Base-by-base conservation (phyloP, 1,140 invertebrate genomes). In the Reticulitermes speratus region DNA sequence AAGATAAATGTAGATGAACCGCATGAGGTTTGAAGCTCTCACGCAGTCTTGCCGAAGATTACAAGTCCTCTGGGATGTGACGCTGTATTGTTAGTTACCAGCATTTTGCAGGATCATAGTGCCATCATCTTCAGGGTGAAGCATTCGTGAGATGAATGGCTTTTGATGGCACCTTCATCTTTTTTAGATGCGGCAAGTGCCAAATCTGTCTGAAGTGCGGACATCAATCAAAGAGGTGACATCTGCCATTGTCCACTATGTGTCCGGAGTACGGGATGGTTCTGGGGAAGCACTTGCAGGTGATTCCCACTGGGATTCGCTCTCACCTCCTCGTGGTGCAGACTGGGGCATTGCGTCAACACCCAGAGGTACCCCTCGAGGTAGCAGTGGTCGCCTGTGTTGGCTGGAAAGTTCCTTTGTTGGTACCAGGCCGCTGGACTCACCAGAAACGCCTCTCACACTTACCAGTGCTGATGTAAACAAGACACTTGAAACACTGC, bases 401-500 rank as follows among this genome's bases (percentile, higher is more conserved):
- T 98, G 97, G 97, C 93, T 98, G 90, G 97, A 98, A 90, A 97
- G 96, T 91, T 97, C 96, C 87, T 98, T 98, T 91, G 96, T 97
- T 87, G 95, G 97, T 87, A 95, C 95, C 88, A 94, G 96, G 88
- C 96, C 96, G 14, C 91, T 97, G 88, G 96, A 97, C 87, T 96
- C 96, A 65, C 96, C 96, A 23, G 95, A 96, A 91, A 97, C 96
- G 87, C 96, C 96, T 48, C 92, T 95, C 87, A 94, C 94, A 83
- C 91, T 93, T 87, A 91, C 90, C 81, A 90, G 92, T 82, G 88
- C 90, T 85, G 87, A 88, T 48, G 75, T 55, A 30, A 83, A 48
- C 90, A 91, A 32, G 92, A 87, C 90, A 90, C 69, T 83, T 86
- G 87, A 84, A 75, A 44, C 81, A 82, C 86, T 38, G 25, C 65